Evolutionary conservation across 2,113 vertebrate species (phyloP).

Genomic region (Pangasianodon hypophthalmus): DNA sequence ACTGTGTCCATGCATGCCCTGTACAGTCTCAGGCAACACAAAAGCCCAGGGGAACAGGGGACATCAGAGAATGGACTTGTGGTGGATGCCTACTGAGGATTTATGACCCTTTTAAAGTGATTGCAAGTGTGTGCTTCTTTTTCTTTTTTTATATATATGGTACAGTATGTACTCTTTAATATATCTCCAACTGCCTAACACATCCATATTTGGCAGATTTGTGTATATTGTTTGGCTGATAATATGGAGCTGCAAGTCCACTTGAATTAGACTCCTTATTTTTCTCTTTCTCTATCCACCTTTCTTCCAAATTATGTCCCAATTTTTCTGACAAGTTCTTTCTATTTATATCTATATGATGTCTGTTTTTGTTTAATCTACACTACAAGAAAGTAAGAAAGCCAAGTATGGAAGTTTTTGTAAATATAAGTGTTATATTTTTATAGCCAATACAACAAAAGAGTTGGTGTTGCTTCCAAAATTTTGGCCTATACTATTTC

Average conservation of each 20-base stretch:
- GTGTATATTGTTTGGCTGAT: slow-evolving; percentile 4
- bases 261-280: not conserved
- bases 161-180: not conserved
- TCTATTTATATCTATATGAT: slow-evolving; percentile 14
- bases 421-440: not conserved
- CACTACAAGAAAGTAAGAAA: not conserved
- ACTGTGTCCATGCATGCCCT: not conserved
- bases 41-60: slow-evolving; percentile 14
- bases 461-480: not conserved
- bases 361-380: not conserved
- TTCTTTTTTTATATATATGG: not conserved
- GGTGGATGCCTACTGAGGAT: slow-evolving; percentile 27
- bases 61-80: slow-evolving; percentile 30
- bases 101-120: slow-evolving; percentile 35
- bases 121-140: slow-evolving; percentile 24
- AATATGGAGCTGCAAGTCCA: not conserved
- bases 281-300: not conserved
- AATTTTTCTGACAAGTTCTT: not conserved
- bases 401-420: not conserved
- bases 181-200: not conserved
- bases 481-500: not conserved
- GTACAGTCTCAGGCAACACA: slow-evolving; percentile 21
- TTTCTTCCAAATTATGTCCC: slow-evolving; percentile 10
- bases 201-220: slow-evolving; percentile 26
- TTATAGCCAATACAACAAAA: not conserved